Conservation (phyloP, 1,140 invertebrate species). For the Diploscapter pachys region DNA sequence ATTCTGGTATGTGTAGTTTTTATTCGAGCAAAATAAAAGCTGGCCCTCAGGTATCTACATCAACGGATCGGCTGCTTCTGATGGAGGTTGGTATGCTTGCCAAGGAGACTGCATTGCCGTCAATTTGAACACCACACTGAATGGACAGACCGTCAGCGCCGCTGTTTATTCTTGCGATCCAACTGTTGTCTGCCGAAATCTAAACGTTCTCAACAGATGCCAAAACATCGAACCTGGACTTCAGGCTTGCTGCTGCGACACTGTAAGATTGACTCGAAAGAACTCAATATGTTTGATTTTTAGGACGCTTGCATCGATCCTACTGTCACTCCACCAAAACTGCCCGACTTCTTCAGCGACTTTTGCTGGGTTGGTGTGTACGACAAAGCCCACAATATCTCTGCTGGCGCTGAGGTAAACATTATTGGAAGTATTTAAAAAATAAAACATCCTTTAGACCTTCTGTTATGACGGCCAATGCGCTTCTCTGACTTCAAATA, state of each 20-base stretch:
- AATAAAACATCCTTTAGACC: too few species aligned
- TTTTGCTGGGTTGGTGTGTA: constrained; percentile 7
- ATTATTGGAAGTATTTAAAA: too few species aligned
- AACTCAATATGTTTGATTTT: background rate
- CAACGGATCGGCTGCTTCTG: constrained; percentile 1
- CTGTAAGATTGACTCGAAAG: too few species aligned
- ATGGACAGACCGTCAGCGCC: constrained; percentile 2
- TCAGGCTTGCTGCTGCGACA: constrained; percentile 33
- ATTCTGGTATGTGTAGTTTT: constrained; percentile 1
- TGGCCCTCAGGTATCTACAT: background rate
- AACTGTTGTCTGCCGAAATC: constrained; percentile 16
- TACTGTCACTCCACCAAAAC: constrained; percentile 24
- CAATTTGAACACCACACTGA: constrained; percentile 19
- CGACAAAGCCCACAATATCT: constrained; percentile 3
- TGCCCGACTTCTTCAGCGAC: constrained; percentile 7
- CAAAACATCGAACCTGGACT: constrained; percentile 23
- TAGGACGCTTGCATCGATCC: constrained; percentile 29
- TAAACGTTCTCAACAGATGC: constrained; percentile 25
- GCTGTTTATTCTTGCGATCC: constrained; percentile 36
- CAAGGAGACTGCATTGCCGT: constrained; percentile 25
- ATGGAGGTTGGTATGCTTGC: constrained; percentile 23
- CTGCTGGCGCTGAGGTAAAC: constrained; percentile 20
- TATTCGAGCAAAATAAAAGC: background rate
- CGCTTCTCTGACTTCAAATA: constrained; percentile 17
- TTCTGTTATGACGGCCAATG: constrained; percentile 15